phyloP scores from a whole-genome alignment of 2,113 vertebrate genomes.

The Alces alces region DNA sequence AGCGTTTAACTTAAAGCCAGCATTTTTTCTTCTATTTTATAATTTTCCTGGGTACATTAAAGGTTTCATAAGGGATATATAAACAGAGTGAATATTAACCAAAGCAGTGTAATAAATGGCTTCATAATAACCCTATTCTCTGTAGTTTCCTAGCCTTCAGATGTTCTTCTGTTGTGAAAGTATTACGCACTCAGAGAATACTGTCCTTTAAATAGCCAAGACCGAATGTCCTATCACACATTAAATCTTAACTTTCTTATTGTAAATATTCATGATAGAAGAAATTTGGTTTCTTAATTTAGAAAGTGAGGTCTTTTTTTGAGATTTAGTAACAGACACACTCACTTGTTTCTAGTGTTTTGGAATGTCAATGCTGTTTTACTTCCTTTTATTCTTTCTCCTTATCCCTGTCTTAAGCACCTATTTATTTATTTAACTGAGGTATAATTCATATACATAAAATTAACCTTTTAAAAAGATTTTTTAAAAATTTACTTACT shows the following conservation, averaged over 20 bases:
- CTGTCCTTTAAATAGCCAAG: neutral
- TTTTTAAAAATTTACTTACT: neutral
- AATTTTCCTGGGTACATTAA: neutral
- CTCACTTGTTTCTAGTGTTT: neutral
- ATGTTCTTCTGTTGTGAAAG: neutral
- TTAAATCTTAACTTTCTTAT: neutral
- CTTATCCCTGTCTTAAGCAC: neutral
- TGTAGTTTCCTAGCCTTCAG: neutral
- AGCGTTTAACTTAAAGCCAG: neutral
- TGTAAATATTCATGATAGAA: neutral
- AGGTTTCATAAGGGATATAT: neutral
- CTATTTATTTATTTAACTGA: neutral
- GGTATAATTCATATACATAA: neutral
- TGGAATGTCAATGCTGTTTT: neutral
- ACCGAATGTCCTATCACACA: neutral
- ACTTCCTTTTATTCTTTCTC: neutral
- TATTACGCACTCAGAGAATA: neutral
- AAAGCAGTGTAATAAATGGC: neutral
- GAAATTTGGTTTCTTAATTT: neutral
- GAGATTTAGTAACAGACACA: neutral
- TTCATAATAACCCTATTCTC: neutral
- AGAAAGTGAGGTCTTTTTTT: neutral
- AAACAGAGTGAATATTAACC: neutral
- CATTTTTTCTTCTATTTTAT: neutral
- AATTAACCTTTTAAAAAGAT: neutral